Conservation (phyloP, 2,888 invertebrate genomes). For the Melinaea marsaeus region DNA sequence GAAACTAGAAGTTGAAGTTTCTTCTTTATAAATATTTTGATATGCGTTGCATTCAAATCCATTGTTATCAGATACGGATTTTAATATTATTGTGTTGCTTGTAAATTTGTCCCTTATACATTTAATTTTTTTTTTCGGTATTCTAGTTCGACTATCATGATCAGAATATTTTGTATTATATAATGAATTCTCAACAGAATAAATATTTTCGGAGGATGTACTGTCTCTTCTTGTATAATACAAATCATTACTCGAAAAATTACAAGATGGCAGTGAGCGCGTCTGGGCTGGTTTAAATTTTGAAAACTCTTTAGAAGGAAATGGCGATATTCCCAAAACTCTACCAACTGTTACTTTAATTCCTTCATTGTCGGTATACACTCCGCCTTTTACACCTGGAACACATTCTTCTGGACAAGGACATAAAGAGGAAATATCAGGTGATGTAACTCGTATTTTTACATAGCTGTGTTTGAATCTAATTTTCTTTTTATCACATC, state of each 20-base stretch:
- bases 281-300: not conserved
- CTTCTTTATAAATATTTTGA: not conserved
- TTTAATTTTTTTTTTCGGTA: not conserved
- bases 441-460: slow-evolving; percentile 60
- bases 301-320: slow-evolving; percentile 29
- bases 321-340: slow-evolving; percentile 44
- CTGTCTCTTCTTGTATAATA: not conserved
- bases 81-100: not conserved
- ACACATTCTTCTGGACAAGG: slow-evolving; percentile 57
- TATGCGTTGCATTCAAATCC: not conserved
- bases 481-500: slow-evolving; percentile 62
- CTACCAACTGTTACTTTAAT: slow-evolving; percentile 60
- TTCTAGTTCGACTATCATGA: not conserved
- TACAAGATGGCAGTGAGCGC: not conserved
- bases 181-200: not conserved
- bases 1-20: slow-evolving; percentile 32
- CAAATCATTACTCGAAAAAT: not conserved
- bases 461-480: slow-evolving; percentile 62
- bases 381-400: slow-evolving; percentile 52
- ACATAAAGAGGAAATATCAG: slow-evolving; percentile 57
- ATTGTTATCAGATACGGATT: not conserved
- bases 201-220: not conserved
- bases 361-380: slow-evolving; percentile 56
- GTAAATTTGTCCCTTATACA: not conserved
- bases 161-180: not conserved